A percentile compares a stretch with the other conserved stretches of the same genome.
phyloP scores from a whole-genome alignment of 35 echinoderm and acorn worm species.

The Stichopus chloronotus region DNA sequence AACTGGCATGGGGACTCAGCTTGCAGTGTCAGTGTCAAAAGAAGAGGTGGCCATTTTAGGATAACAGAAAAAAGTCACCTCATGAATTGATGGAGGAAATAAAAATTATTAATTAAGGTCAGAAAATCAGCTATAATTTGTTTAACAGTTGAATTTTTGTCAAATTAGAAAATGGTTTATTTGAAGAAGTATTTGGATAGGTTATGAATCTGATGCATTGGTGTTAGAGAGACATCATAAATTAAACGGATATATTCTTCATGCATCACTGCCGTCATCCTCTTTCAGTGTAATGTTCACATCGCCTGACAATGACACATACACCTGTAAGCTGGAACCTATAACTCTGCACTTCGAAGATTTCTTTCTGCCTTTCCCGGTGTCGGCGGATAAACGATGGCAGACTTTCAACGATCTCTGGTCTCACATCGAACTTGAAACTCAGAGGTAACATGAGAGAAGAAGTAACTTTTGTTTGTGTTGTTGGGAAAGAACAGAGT shows the following conservation, averaged over 20 bases:
- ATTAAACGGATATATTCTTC: neutral
- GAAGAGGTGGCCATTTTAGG: too few relatives aligned
- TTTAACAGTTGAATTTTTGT: too few relatives aligned
- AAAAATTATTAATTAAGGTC: too few relatives aligned
- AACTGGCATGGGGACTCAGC: too few relatives aligned
- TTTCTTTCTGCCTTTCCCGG: slow-evolving; percentile 51
- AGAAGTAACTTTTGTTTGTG: neutral
- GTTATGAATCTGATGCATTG: neutral
- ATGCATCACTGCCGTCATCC: neutral
- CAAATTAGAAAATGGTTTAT: too few relatives aligned
- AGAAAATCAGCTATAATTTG: too few relatives aligned
- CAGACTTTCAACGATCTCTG: slow-evolving; percentile 18
- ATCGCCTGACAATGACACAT: slow-evolving; percentile 31
- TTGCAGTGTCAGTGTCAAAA: too few relatives aligned
- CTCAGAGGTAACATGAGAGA: neutral
- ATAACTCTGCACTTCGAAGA: slow-evolving; percentile 20
- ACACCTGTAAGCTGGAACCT: slow-evolving; percentile 44
- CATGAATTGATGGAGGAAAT: too few relatives aligned
- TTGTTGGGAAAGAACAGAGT: too few relatives aligned
- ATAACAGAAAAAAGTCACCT: too few relatives aligned
- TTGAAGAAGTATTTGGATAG: neutral
- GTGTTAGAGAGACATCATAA: neutral
- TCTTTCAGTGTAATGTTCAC: slow-evolving; percentile 50
- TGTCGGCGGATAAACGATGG: neutral
- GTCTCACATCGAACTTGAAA: slow-evolving; percentile 1